Conservation (phyloP, 2,888 invertebrate species). For the Ptychoptera contaminata region DNA sequence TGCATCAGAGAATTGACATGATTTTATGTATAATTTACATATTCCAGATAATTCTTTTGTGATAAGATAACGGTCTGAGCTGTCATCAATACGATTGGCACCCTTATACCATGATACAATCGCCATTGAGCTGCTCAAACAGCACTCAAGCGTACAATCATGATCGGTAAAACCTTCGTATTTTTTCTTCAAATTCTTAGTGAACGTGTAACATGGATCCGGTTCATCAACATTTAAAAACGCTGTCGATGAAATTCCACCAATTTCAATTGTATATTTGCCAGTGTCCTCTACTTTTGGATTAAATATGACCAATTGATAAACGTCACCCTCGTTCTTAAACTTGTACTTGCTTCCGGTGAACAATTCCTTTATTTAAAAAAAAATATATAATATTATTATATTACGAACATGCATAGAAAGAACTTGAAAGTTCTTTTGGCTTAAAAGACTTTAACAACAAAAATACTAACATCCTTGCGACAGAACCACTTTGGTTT, state of each 20-base stretch:
- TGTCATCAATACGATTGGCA: constrained; percentile 62
- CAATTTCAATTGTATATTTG: constrained; percentile 90
- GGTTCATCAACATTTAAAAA: constrained; percentile 95
- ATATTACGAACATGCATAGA: not conserved
- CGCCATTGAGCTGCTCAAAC: constrained; percentile 85
- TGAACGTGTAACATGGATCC: constrained; percentile 86
- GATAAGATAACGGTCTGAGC: constrained; percentile 60
- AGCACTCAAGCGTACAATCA: constrained; percentile 82
- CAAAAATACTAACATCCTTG: constrained; percentile 71
- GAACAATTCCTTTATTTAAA: constrained; percentile 64
- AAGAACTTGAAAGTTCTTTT: not conserved
- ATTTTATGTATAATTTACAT: constrained; percentile 74
- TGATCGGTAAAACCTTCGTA: constrained; percentile 81
- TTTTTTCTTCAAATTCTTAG: constrained; percentile 76
- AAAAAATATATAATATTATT: not conserved
- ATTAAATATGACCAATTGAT: constrained; percentile 73
- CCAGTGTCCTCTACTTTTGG: constrained; percentile 96
- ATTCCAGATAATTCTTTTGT: constrained; percentile 87
- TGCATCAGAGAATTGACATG: constrained; percentile 65
- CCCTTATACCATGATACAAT: constrained; percentile 88
- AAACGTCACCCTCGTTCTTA: constrained; percentile 78
- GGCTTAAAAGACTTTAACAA: not conserved
- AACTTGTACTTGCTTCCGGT: constrained; percentile 94
- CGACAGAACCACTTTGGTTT: constrained; percentile 86
- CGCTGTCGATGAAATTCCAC: constrained; percentile 73